phyloP scores from a whole-genome alignment of 2,113 vertebrate genomes.

The Monarcha castaneiventris region DNA sequence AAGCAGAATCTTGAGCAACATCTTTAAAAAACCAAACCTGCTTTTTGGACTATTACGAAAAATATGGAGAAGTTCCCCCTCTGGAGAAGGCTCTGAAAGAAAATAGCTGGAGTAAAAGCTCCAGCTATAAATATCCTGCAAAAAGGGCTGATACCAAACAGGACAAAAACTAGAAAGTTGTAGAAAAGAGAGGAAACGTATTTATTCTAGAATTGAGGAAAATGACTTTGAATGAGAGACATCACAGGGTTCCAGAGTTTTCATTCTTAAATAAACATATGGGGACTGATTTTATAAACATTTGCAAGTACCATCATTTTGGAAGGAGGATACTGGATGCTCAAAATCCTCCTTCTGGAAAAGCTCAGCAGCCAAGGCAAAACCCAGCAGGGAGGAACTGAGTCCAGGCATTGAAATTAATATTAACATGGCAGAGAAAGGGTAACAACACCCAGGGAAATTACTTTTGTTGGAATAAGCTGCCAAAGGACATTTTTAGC shows the following conservation, averaged over 20 bases:
- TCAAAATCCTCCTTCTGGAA: not conserved
- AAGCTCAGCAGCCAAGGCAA: not conserved
- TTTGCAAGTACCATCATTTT: not conserved
- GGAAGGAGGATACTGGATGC: not conserved
- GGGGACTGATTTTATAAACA: not conserved
- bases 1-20: not conserved
- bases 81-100: not conserved
- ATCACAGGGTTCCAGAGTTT: not conserved
- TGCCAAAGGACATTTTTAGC: not conserved
- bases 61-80: not conserved
- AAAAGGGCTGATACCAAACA: not conserved
- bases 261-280: not conserved
- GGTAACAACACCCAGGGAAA: not conserved
- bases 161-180: not conserved
- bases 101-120: not conserved
- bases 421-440: not conserved
- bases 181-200: not conserved
- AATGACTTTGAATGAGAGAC: not conserved
- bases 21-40: not conserved
- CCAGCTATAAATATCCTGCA: not conserved
- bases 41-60: not conserved
- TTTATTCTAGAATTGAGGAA: not conserved
- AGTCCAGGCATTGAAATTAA: not conserved
- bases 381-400: not conserved
- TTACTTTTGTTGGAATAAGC: not conserved